Percentiles rank a stretch among this genome's conserved stretches.
These are phyloP conservation scores for Cynocephalus volans DNA, from an alignment of 2,113 vertebrate species.

Conservation along the genomic window DNA sequence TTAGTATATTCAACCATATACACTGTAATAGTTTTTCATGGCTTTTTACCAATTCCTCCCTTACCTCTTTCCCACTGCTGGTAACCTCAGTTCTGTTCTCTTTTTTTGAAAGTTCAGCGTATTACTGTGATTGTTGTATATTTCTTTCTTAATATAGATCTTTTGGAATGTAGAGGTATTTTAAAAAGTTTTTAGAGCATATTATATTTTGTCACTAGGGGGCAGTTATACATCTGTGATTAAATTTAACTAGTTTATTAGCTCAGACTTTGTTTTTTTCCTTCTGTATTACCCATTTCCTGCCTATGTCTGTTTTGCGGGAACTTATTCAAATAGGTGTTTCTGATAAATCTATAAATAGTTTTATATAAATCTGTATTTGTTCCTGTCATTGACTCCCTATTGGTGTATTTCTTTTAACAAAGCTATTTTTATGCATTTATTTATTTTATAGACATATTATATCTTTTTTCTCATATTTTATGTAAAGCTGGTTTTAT, in stretches of 20 bases:
- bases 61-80: too few species aligned
- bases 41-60: too few species aligned
- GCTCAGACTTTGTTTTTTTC: neutral
- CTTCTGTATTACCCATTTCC: neutral
- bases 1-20: too few species aligned
- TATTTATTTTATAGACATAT: too few species aligned
- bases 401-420: conserved; percentile 42
- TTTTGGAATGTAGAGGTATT: neutral
- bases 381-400: neutral
- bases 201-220: conserved; percentile 85
- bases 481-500: too few species aligned
- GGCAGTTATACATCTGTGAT: conserved; percentile 80
- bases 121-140: too few species aligned
- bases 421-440: too few species aligned
- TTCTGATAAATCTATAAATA: neutral
- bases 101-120: too few species aligned
- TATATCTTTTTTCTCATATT: too few species aligned
- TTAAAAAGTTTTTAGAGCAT: conserved; percentile 1
- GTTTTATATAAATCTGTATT: neutral
- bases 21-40: too few species aligned
- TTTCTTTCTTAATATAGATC: neutral
- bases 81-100: too few species aligned
- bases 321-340: conserved; percentile 13
- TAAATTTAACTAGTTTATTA: neutral
- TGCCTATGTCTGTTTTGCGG: conserved; percentile 33